These are phyloP conservation scores for Ageneiosus marmoratus DNA, from an alignment of 2,113 vertebrate species.

Conservation along the genomic window DNA sequence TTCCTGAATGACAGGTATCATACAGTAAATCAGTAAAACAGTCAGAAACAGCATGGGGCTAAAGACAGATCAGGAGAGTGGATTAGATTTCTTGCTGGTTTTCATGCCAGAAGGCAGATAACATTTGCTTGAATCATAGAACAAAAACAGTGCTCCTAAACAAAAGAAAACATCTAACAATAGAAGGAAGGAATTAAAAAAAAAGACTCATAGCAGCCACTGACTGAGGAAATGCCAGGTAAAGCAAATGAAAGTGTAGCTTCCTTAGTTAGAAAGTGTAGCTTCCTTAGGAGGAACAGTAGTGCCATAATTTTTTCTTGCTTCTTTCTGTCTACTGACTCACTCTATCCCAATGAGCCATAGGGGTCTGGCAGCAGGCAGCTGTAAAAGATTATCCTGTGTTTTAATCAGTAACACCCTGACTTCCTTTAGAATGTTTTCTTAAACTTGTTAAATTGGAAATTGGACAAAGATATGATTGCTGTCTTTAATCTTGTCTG, in stretches of 20 bases:
- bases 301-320: conserved; percentile 9
- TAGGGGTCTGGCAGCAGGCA: not conserved
- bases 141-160: not conserved
- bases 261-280: conserved; percentile 23
- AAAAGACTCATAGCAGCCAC: not conserved
- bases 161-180: not conserved
- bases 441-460: conserved; percentile 5
- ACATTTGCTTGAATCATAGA: not conserved
- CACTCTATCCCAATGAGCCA: conserved; percentile 19
- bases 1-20: not conserved
- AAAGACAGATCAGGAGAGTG: conserved; percentile 19
- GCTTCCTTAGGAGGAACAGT: conserved; percentile 29
- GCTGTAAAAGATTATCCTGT: not conserved
- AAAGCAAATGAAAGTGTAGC: conserved; percentile 11
- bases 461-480: conserved; percentile 2
- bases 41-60: conserved; percentile 14
- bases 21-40: conserved; percentile 8
- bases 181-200: not conserved
- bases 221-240: not conserved
- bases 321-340: not conserved
- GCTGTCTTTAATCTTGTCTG: not conserved
- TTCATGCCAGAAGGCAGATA: not conserved
- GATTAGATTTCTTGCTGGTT: not conserved
- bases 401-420: not conserved
- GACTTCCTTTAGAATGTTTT: not conserved